Evolutionary conservation across 1,140 invertebrate species (phyloP), one percentile per base, ranked within the genome.

Genomic region (Phocides pigmalion): DNA sequence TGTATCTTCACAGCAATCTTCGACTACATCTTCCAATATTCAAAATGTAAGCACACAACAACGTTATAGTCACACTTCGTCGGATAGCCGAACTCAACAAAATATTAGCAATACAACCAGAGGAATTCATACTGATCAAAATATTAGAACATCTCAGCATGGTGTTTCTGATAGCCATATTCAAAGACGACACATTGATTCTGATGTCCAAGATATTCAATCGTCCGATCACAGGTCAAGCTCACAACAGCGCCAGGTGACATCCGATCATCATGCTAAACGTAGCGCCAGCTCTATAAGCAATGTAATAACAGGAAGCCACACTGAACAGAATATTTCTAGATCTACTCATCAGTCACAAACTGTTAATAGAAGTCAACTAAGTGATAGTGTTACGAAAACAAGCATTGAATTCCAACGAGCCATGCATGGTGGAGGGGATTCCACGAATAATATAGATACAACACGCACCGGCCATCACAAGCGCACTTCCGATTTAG

Each of bases 401-500:
- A 91, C 89, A 4, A 91, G 89, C 44, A 74, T 87, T 4, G 89
- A 91, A 62, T 91, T 91, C 62, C 87, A 90, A 64, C 79, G 76
- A 73, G 89, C 89, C 6, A 90, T 91, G 87, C 87, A 90, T 46
- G 87, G 87, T 19, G 84, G 85, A 14, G 76, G 74, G 20, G 82
- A 87, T 19, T 39, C 39, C 54, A 22, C 65, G n/a, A 44, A 54
- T 14, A 37, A 59, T 14, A 46, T 70, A 15, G 82, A 88, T 50
- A 67, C 82, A 22, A 64, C 72, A 16, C 81, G 82, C 14, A 70
- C 72, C 44, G 86, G 86, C 12, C 92, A 93, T 62, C 94, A 95
- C 72, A 95, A 96, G 70, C 92, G 95, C 9, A 95, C 95, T 68
- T 96, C 94, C 41, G 93, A 96, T 16, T 94, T 97, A 47, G 94